Evolutionary conservation across 2,113 vertebrate species (phyloP).

Genomic region (Gnathonemus echidnorhynchus): DNA sequence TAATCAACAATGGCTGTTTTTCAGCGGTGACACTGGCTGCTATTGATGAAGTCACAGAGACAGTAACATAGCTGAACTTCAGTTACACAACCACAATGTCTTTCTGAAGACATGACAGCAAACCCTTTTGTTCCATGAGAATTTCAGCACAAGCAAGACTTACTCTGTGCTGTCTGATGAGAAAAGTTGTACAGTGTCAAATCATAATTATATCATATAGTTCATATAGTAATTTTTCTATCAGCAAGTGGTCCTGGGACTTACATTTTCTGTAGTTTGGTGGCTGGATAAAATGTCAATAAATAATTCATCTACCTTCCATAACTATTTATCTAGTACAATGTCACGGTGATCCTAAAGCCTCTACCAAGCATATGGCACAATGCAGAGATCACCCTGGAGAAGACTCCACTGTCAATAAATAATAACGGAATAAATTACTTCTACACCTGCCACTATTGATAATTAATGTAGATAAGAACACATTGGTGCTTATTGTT

Average conservation of each 20-base stretch:
- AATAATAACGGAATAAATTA: background rate
- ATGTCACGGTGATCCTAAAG: background rate
- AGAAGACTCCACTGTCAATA: background rate
- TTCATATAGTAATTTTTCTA: background rate
- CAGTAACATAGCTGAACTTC: background rate
- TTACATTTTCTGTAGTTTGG: background rate
- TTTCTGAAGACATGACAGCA: background rate
- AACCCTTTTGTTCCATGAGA: background rate
- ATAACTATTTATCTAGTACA: background rate
- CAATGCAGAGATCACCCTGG: background rate
- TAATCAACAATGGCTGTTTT: background rate
- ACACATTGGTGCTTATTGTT: background rate
- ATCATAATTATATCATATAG: background rate
- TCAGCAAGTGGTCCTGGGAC: background rate
- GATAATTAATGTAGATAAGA: background rate
- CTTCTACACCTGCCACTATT: background rate
- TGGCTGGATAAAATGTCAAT: background rate
- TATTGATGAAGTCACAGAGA: background rate
- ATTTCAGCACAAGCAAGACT: background rate
- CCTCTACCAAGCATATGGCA: background rate
- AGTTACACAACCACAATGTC: background rate
- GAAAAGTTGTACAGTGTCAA: background rate
- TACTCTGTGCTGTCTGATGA: background rate
- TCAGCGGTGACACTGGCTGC: background rate
- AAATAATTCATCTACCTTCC: background rate